Percentiles rank a stretch among this genome's conserved stretches.
phyloP scores from a whole-genome alignment of 2,888 invertebrate genomes.

The Pterobdella sp. region DNA sequence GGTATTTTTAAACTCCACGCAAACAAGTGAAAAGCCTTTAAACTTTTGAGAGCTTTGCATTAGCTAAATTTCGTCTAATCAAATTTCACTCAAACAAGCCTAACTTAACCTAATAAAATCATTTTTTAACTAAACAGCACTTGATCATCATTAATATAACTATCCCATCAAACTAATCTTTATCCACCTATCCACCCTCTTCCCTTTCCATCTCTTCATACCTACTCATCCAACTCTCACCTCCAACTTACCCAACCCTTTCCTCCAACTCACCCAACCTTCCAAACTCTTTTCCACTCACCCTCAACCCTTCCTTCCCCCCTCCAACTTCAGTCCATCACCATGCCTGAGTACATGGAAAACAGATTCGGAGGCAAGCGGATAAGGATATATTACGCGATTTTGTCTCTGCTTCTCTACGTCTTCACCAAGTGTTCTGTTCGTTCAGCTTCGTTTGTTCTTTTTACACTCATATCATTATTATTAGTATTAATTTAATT shows the following conservation, averaged over 20 bases:
- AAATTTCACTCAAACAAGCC: too few species aligned
- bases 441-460: slow-evolving; percentile 39
- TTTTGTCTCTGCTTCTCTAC: slow-evolving; percentile 54
- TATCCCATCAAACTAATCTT: neutral
- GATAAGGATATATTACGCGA: slow-evolving; percentile 54
- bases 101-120: too few species aligned
- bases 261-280: neutral
- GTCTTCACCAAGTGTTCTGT: slow-evolving; percentile 57
- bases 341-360: slow-evolving; percentile 56
- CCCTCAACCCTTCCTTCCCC: neutral
- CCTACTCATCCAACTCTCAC: neutral
- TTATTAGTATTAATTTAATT: neutral
- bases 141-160: too few species aligned
- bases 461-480: neutral
- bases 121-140: too few species aligned
- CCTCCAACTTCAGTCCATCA: slow-evolving; percentile 42
- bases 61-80: neutral
- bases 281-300: neutral
- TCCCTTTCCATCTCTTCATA: neutral
- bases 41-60: neutral
- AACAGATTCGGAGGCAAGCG: slow-evolving; percentile 55
- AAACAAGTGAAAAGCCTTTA: too few species aligned
- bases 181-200: neutral
- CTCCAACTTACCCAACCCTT: neutral
- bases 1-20: neutral